Conservation (phyloP, 1,140 invertebrate genomes). For the Drosophila melanica region DNA sequence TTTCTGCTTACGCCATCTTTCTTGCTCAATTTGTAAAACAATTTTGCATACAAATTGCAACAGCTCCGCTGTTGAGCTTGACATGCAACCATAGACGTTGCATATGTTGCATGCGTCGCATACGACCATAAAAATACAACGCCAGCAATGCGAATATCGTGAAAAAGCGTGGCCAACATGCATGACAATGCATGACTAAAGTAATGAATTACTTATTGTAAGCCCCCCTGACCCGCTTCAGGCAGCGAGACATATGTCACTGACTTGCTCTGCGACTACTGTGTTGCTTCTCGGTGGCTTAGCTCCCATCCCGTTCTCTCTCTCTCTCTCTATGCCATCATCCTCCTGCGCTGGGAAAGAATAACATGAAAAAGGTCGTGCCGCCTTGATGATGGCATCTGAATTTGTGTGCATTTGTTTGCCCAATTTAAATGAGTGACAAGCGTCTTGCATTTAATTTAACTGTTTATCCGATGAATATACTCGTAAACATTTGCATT, state of each 20-base stretch:
- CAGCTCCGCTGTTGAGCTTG: constrained; percentile 67
- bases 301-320: neutral
- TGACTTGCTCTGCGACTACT: constrained; percentile 2
- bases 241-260: constrained; percentile 47
- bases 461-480: constrained; percentile 32
- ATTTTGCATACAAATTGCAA: constrained; percentile 83
- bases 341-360: neutral
- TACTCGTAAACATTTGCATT: constrained; percentile 58
- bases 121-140: constrained; percentile 71
- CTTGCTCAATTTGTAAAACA: constrained; percentile 82
- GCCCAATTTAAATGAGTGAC: constrained; percentile 73
- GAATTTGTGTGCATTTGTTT: constrained; percentile 70
- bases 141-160: constrained; percentile 46
- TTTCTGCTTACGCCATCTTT: constrained; percentile 78
- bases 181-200: constrained; percentile 81
- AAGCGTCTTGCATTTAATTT: constrained; percentile 60
- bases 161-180: constrained; percentile 72
- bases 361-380: constrained; percentile 69
- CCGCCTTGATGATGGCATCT: constrained; percentile 61
- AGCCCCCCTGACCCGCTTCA: constrained; percentile 52
- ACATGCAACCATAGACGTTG: constrained; percentile 56
- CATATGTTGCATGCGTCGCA: constrained; percentile 34
- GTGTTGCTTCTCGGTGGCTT: constrained; percentile 3
- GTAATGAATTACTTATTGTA: constrained; percentile 77
- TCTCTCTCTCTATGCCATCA: neutral